Evolutionary conservation across 35 echinoderm and acorn worm species (phyloP).

Genomic region (Strongylocentrotus purpuratus): DNA sequence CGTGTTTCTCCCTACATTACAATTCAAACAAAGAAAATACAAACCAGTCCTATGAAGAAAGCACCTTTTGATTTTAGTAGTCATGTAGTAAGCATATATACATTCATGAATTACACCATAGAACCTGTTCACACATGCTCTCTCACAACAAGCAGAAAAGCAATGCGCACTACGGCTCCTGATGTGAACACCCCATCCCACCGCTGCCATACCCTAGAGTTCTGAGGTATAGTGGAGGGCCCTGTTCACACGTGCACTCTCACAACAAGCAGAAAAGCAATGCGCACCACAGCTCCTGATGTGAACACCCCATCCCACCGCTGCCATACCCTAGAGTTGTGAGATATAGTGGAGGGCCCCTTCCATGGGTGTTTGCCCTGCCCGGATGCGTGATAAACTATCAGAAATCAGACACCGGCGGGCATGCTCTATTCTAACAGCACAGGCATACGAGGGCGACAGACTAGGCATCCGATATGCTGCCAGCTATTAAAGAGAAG

Average conservation of each 20-base stretch:
- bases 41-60: background rate
- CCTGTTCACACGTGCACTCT: background rate
- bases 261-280: background rate
- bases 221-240: background rate
- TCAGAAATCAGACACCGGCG: background rate
- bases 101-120: background rate
- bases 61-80: background rate
- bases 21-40: background rate
- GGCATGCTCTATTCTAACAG: background rate
- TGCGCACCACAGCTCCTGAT: background rate
- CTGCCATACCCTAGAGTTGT: background rate
- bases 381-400: constrained; percentile 15
- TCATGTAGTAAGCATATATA: background rate
- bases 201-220: background rate
- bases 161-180: background rate
- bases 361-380: background rate
- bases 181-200: background rate
- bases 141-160: background rate
- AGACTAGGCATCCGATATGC: background rate
- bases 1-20: no score
- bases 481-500: background rate
- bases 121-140: background rate
- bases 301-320: background rate
- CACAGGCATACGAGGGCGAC: background rate
- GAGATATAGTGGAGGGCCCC: background rate